phyloP scores from a whole-genome alignment of 2,113 vertebrate species.

The Dipodomys merriami region DNA sequence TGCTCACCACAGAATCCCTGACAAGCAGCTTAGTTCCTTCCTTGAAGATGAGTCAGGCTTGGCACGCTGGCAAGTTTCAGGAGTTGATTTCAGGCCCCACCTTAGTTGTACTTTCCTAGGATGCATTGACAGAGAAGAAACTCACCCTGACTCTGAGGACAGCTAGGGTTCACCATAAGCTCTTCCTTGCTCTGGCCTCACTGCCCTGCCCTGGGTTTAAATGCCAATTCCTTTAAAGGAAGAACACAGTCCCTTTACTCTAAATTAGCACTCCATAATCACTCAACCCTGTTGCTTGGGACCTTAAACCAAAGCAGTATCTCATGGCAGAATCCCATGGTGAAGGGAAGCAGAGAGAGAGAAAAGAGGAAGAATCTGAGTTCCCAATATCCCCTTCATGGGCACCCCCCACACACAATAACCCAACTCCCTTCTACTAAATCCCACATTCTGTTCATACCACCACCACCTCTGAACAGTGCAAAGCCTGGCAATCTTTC shows the following conservation, averaged over 20 bases:
- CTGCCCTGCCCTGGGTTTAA: neutral
- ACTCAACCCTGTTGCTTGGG: neutral
- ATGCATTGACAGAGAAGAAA: neutral
- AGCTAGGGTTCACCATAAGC: neutral
- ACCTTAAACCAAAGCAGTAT: neutral
- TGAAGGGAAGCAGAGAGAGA: neutral
- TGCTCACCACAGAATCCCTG: neutral
- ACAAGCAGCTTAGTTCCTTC: neutral
- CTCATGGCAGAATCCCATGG: neutral
- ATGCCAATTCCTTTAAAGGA: neutral
- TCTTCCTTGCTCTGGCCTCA: neutral
- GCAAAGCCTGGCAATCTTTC: neutral
- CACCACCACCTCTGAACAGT: no score
- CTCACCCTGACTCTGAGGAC: neutral
- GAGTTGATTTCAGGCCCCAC: neutral
- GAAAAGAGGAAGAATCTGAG: neutral
- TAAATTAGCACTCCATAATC: neutral
- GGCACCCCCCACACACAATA: neutral
- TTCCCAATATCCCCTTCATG: neutral
- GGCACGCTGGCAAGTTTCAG: neutral
- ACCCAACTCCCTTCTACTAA: neutral
- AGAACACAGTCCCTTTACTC: neutral
- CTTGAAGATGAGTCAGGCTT: constrained; percentile 39
- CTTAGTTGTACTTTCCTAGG: constrained; percentile 8
- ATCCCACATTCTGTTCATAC: no score